These are phyloP conservation scores for Volucella zonaria DNA, from an alignment of 2,888 invertebrate species.

Conservation along the genomic window DNA sequence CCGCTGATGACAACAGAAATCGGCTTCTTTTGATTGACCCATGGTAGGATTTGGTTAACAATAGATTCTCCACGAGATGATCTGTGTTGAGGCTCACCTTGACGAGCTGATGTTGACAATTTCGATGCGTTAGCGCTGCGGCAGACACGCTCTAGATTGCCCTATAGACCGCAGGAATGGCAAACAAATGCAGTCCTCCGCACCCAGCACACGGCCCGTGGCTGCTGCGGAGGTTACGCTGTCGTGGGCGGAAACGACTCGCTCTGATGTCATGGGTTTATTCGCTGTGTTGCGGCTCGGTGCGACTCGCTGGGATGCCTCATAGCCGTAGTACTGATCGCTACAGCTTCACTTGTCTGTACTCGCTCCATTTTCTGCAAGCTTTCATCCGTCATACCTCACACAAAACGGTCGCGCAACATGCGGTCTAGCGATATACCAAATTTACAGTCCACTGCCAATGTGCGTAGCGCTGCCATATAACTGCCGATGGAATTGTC, in stretches of 20 bases:
- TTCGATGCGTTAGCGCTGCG: no score
- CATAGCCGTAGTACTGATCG: constrained; percentile 18
- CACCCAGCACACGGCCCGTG: constrained; percentile 20
- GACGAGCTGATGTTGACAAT: no score
- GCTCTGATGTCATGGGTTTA: neutral
- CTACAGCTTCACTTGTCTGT: constrained; percentile 40
- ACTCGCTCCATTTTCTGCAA: constrained; percentile 60
- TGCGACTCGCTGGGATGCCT: constrained; percentile 5
- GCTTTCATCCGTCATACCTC: constrained; percentile 62
- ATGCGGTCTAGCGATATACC: constrained; percentile 61
- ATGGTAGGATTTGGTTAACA: no score
- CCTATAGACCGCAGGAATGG: no score
- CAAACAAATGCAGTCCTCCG: constrained; percentile 33
- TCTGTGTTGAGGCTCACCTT: no score
- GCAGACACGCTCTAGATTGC: no score
- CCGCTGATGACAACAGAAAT: no score
- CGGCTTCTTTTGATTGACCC: no score
- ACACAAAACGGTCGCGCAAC: constrained; percentile 66
- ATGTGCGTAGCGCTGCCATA: no score
- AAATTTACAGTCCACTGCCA: no score
- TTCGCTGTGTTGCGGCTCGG: constrained; percentile 29
- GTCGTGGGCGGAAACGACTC: constrained; percentile 4
- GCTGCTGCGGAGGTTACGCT: constrained; percentile 4
- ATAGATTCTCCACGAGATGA: no score
- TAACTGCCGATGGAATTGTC: no score